phyloP scores from a whole-genome alignment of 2,888 invertebrate species.

The Nesidiocoris tenuis region DNA sequence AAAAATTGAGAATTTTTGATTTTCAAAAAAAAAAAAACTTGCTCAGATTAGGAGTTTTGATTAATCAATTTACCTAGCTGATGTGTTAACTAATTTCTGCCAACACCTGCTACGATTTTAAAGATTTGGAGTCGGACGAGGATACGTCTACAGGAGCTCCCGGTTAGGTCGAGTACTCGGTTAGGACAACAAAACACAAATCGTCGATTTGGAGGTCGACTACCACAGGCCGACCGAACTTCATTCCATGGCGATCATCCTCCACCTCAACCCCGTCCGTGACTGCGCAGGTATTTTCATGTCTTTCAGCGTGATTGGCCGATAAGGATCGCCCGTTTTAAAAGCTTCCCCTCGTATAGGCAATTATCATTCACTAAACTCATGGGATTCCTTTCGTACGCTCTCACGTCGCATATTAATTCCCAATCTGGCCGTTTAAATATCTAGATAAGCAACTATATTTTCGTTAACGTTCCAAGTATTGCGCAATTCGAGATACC shows the following conservation, averaged over 20 bases:
- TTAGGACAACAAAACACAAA: slow-evolving; percentile 3
- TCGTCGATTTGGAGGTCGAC: slow-evolving; percentile 11
- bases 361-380: background rate
- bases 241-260: slow-evolving; percentile 5
- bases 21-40: no score
- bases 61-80: no score
- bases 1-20: no score
- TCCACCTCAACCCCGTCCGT: background rate
- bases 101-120: no score
- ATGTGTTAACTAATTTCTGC: no score
- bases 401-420: background rate
- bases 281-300: background rate
- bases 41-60: no score
- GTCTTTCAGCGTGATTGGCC: background rate
- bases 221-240: slow-evolving; percentile 1
- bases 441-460: background rate
- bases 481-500: background rate
- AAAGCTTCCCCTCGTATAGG: background rate
- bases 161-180: background rate
- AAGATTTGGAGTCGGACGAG: no score
- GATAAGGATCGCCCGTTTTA: background rate
- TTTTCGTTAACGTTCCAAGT: background rate
- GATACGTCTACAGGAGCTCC: no score
- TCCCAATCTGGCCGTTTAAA: background rate
- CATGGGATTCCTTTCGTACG: background rate